Base-by-base conservation (phyloP, 2,113 vertebrate genomes). In the Dicrurus megarhynchus region DNA sequence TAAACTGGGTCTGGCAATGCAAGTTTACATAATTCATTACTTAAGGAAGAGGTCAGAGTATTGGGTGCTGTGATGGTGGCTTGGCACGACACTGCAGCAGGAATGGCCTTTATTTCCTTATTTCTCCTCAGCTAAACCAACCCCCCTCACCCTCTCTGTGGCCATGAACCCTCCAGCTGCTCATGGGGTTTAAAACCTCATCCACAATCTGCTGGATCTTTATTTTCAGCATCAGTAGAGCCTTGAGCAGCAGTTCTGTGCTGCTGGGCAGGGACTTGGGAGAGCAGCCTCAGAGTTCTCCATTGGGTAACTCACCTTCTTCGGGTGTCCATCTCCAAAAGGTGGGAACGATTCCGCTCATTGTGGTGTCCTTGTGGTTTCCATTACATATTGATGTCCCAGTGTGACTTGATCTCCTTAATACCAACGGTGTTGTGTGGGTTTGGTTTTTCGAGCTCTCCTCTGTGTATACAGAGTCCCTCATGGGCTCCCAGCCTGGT, bases 21-120 rank as follows among this genome's bases (percentile, higher is more conserved):
- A 10, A 44, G 32, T 94, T 57, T 97, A 73, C 85, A 61, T 92
- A 95, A 96, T 90, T 67, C 69, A 92, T 96, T 52, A 16, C 84
- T 81, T 8, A 61, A 94, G 84, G 93, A 59, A 69, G 79, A 84
- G 96, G 86, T 96, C 96, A 94, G 64, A 95, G 93, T 91, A 75
- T 73, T 95, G 81, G 93, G 91, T 93, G 30, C 87, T 94, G 74
- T 57, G 76, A 32, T 93, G 96, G 67, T 57, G 87, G 63, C 96
- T 71, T 83, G 55, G 79, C 74, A 69, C 7, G 1, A 3, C 60
- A 12, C 46, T 74, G 53, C 52, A 75, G 77, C 47, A 17, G 27
- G 59, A 61, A 37, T 15, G 28, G 19, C 42, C 19, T 39, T 27
- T n/a, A 50, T 44, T 50, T 75, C 37, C 71, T 73, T 46, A 52